Base-by-base conservation (phyloP, 2,888 invertebrate species). In the Xestia sexstrigata region DNA sequence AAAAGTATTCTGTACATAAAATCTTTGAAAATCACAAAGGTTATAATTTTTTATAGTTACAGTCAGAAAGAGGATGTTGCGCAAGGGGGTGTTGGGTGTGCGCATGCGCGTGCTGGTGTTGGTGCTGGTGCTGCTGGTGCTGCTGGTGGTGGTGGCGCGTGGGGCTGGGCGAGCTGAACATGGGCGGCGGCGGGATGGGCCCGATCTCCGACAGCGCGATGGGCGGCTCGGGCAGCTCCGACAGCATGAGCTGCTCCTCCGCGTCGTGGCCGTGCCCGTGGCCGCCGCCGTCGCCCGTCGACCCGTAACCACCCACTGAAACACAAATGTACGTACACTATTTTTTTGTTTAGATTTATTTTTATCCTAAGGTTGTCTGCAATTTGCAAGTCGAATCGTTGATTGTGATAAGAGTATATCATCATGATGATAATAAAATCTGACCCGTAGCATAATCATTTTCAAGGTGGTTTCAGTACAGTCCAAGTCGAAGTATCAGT, bases 131-230 rank as follows among this genome's bases (percentile, higher is more conserved):
- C 66, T 90, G 92, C 87, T 81, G 81, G 20, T 79, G 91, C 71
- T 94, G 85, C 97, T 89, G 90, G 81, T 89, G 92, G 76, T 90
- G 92, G 88, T 96, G 96, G 47, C 96, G 93, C 77, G 98, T 96
- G 86, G 98, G 98, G 95, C 98, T 98, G 87, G 98, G 98, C 90
- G 99, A 98, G 95, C 98, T 98, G 97, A 99, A 99, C 99, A 99
- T 99, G 88, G 99, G 99, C 91, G 99, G 99, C 91, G 99, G 99
- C 92, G 98, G 98, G 94, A 98, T 98, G 87, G 99, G 99, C 84
- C 99, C 99, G 95, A 99, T 99, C 93, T 99, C 99, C 87, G 99
- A 98, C 86, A 99, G 97, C 76, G 99, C 98, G 92, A 99, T 99
- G 89, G 99, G 99, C 88, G 99, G 99, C 96, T 99, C 99, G 88